Base-by-base conservation (phyloP, 2,888 invertebrate genomes). In the Tachina lurida region DNA sequence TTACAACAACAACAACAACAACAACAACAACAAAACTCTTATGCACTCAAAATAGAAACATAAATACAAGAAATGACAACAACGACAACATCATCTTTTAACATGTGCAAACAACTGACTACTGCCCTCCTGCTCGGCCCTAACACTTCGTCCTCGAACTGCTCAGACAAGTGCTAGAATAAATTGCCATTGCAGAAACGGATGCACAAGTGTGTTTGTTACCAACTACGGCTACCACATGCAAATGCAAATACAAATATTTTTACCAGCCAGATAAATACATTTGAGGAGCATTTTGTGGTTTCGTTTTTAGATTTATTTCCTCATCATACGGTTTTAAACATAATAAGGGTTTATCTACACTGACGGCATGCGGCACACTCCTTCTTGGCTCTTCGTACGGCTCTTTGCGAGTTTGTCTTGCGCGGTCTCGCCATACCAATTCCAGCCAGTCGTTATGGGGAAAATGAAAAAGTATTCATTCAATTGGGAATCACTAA, bases 281-380 rank as follows among this genome's bases (percentile, higher is more conserved):
- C 54, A 43, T 43, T 15, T 41, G 10, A 67, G 39, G 17, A 54
- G 17, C 52, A 79, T 70, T 76, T 78, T 67, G 67, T 68, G 77
- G 83, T 76, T 82, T 31, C 49, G 60, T 90, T 90, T 90, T 90
- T 89, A 91, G 91, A 90, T 91, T 91, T 90, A 90, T 90, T 90
- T 90, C 89, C 68, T 63, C 78, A 63, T 82, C 84, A 84, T 73
- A 76, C 60, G 70, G 49, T 43, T 65, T 71, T 41, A 12, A 60
- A 77, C 76, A 76, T 84, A 84, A 84, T 80, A 84, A 80, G 80
- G 76, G 67, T 60, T 79, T 75, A 68, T 17, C 49, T 60, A 65
- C 7, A 31, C 31, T 31, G 45, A 54, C 68, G 60, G 54, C 43
- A 19, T 19, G 43, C 43, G 15, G 45, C 9, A 19, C 43, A 41